Conservation (phyloP, 2,797 vertebrate genomes). For the Sebastolobus alascanus region DNA sequence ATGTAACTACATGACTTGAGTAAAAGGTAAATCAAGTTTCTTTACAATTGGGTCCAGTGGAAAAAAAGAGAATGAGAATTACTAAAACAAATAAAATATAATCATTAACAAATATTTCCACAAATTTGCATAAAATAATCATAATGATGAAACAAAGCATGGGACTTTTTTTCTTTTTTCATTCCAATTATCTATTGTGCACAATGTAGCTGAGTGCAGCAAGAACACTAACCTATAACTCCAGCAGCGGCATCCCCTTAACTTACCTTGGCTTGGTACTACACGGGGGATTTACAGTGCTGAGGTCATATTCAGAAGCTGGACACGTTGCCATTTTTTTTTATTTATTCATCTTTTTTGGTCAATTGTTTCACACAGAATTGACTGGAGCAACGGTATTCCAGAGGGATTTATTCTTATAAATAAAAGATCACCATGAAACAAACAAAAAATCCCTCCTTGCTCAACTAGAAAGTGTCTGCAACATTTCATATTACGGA, state of each 20-base stretch:
- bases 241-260: conserved; percentile 12
- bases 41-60: neutral
- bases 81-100: neutral
- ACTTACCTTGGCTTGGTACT: conserved; percentile 33
- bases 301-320: conserved; percentile 18
- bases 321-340: neutral
- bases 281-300: conserved; percentile 39
- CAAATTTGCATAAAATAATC: neutral
- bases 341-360: conserved; percentile 45
- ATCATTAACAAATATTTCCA: neutral
- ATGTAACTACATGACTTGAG: neutral
- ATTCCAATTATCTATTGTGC: neutral
- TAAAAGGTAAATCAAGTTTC: neutral
- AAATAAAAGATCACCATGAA: conserved; percentile 63
- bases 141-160: neutral
- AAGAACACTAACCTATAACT: conserved; percentile 3
- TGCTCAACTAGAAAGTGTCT: conserved; percentile 1
- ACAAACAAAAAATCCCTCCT: conserved; percentile 8
- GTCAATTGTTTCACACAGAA: conserved; percentile 41
- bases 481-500: neutral
- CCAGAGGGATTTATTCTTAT: conserved; percentile 49
- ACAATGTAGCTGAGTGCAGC: conserved; percentile 3
- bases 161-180: neutral
- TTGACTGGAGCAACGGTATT: conserved; percentile 21
- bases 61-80: neutral